phyloP scores from a whole-genome alignment of 2,888 invertebrate genomes.

The Drosophila robusta region DNA sequence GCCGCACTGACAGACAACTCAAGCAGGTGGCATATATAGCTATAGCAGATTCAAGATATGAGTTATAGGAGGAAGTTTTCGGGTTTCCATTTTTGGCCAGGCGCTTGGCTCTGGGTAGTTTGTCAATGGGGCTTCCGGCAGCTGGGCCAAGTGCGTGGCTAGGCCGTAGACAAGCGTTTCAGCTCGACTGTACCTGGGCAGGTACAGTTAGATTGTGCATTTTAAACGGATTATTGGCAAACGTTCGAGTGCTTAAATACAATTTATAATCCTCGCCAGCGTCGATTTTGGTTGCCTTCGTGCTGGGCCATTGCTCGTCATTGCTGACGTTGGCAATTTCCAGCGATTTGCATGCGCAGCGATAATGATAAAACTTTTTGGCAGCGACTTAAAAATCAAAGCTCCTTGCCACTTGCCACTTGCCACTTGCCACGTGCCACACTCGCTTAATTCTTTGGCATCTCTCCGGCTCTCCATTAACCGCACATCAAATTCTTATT shows the following conservation, averaged over 20 bases:
- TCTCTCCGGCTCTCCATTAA: conserved; percentile 49
- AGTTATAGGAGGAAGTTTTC: conserved; percentile 2
- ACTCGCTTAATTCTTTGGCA: conserved; percentile 35
- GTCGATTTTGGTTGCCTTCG: conserved; percentile 16
- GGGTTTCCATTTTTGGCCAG: neutral
- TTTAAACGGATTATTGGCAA: conserved; percentile 26
- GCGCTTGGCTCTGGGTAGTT: neutral
- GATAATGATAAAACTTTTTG: conserved; percentile 76
- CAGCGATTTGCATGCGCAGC: conserved; percentile 44
- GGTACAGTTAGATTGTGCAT: conserved; percentile 8
- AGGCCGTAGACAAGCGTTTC: neutral
- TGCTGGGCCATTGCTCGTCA: conserved; percentile 48
- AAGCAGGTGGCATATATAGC: conserved; percentile 27
- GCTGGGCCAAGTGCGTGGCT: neutral
- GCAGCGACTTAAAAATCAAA: conserved; percentile 55
- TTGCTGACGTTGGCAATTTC: conserved; percentile 42
- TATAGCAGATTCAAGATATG: neutral
- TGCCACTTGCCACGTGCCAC: conserved; percentile 29
- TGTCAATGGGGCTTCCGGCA: neutral
- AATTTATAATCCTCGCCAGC: conserved; percentile 30
- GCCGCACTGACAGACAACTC: conserved; percentile 19
- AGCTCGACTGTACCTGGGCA: conserved; percentile 17
- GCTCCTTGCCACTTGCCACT: conserved; percentile 21
- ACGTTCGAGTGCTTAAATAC: conserved; percentile 10
- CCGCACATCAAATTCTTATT: conserved; percentile 80